Evolutionary conservation across 1,140 invertebrate genomes (phyloP), one percentile per base, ranked within the genome.

Genomic region (Diabrotica virgifera): DNA sequence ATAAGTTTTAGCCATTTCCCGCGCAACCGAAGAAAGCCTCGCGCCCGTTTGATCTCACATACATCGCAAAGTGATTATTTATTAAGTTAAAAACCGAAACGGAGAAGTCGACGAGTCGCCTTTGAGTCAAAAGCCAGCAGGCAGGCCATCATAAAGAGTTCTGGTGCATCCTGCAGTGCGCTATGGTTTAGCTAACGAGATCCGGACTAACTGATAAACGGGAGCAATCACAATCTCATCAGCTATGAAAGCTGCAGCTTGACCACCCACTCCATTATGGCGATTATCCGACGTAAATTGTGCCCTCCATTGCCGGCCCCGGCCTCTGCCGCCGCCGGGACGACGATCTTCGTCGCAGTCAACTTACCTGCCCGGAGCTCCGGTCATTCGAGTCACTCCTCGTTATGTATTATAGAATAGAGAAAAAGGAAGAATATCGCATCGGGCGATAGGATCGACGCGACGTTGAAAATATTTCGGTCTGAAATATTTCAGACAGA

Each of bases 151-250:
- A 46, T 46, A 46, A 46, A 46, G 40, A 46, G 40, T 46, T 46
- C 8, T 46, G 40, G 8, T 46, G 40, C 40, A 46, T 60, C 59
- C 65, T 66, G 65, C 65, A 66, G 67, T 66, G 66, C 56, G 62
- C 52, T 57, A 70, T 68, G 68, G 62, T 46, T 64, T 65, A 63
- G 58, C 64, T 38, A 52, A 52, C 64, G 24, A 67, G 71, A 73
- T 73, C 65, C 67, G 57, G 68, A 57, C 68, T 66, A 67, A 70
- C 65, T 74, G 73, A 74, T 74, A 74, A 73, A 72, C 70, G 61
- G 62, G 65, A 63, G 68, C 73, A 74, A 74, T 74, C 73, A 74
- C 73, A 73, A 74, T 74, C 73, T 73, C 73, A 74, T 74, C 71
- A 74, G 70, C 70, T 72, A 72, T 74, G 71, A 74, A 74, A 73